Evolutionary conservation across 2,888 invertebrate genomes (phyloP), one percentile per base, ranked within the genome.

Genomic region (Seladonia tumulorum): DNA sequence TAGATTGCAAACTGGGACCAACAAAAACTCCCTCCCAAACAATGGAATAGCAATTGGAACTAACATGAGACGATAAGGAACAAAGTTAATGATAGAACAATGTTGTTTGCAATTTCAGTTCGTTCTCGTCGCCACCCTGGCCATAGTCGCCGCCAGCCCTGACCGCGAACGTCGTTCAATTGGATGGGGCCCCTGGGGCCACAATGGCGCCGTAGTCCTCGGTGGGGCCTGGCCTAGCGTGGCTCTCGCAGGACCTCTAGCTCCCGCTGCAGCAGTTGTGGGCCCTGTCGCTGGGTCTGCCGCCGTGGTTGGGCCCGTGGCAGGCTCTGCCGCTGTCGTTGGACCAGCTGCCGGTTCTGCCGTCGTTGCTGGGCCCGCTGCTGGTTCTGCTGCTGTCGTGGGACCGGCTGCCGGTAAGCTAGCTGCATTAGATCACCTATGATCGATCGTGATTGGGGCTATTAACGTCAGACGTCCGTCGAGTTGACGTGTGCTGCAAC

Each of bases 151-250:
- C n/a, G 93, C 90, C 42, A 85, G 49, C 68, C 90, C 92, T 1
- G 90, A 92, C 45, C 91, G 92, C 57, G 88, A 92, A 72, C 91
- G 93, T 85, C 93, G 93, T 63, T 92, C 35, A 35, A 4, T 35
- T 35, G 35, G 35, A 2, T 35, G 35, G 35, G 35, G 35, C 35
- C 93, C n/a, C 78, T 88, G 86, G 88, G 91, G 91, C 42, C 87
- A 88, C 45, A 86, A 92, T 60, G 91, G 90, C 29, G 91, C 88
- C 7, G 89, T 91, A 8, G 73, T 92, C 5, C 66, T 92, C 1
- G 91, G 91, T 18, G 91, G 91, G 42, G 83, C 82, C 74, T 81
- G 87, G 3, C 90, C 90, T 8, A 90, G 90, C n/a, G 76, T 90
- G 5, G 88, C 87, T 4, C 12, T 90, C 22, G 83, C 90, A 5